Evolutionary conservation across 2,113 vertebrate genomes (phyloP).

Genomic region (Oceanodroma tethys): DNA sequence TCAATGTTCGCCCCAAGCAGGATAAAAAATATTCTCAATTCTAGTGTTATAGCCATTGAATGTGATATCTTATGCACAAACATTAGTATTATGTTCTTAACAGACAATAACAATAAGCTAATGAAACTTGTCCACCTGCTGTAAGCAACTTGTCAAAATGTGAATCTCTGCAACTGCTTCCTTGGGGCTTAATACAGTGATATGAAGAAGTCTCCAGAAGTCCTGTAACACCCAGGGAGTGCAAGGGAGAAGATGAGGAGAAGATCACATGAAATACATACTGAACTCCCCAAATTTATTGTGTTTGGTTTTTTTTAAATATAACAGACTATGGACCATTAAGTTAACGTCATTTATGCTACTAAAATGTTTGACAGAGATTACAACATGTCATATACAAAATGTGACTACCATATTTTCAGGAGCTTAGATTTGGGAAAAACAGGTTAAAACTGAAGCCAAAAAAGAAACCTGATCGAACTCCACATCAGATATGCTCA

Average conservation of each 20-base stretch:
- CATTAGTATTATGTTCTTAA: neutral
- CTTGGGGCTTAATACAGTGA: neutral
- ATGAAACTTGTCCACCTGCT: neutral
- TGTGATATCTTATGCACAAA: neutral
- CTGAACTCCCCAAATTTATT: neutral
- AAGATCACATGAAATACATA: neutral
- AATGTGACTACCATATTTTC: neutral
- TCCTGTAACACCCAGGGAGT: neutral
- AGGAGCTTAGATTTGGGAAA: neutral
- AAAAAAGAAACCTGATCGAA: neutral
- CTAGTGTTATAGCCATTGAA: neutral
- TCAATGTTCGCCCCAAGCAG: neutral
- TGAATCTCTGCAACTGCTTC: neutral
- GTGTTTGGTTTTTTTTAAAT: neutral
- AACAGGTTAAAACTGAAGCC: neutral
- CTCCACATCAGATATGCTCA: neutral
- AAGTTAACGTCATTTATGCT: neutral
- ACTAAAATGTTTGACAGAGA: neutral
- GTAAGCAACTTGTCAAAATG: neutral
- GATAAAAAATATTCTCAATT: neutral
- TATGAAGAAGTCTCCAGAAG: neutral
- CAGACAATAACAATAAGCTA: neutral
- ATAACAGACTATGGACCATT: neutral
- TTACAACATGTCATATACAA: neutral
- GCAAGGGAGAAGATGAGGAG: neutral